Percentiles rank a stretch among this genome's conserved stretches.
These are phyloP conservation scores for Tuberolachnus salignus DNA, from an alignment of 2,888 invertebrate species.

Conservation along the genomic window DNA sequence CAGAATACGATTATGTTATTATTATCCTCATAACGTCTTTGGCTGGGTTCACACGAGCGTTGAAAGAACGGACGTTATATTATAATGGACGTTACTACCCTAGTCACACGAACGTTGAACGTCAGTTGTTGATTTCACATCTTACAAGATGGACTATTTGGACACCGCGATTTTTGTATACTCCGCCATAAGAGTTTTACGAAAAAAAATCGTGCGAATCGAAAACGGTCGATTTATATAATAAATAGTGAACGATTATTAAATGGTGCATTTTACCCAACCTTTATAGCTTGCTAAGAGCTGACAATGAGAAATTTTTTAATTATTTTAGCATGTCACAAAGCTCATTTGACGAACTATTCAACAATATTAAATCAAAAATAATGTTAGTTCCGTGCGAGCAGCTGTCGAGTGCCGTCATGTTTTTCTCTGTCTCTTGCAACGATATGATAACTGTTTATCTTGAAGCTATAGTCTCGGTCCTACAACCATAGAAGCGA, in stretches of 20 bases:
- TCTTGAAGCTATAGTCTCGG: neutral
- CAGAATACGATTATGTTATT: neutral
- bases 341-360: neutral
- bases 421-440: no score
- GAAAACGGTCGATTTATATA: neutral
- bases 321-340: slow-evolving; percentile 3
- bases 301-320: neutral
- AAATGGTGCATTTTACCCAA: slow-evolving; percentile 10
- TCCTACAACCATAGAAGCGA: neutral
- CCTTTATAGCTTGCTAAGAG: no score
- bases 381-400: no score
- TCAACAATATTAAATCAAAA: no score
- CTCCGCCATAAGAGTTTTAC: no score
- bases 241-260: slow-evolving; percentile 15
- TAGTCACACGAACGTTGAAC: no score
- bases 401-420: no score
- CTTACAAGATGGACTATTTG: no score
- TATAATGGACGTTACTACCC: slow-evolving; percentile 6
- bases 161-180: no score
- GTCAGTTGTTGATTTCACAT: no score
- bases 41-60: neutral
- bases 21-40: neutral
- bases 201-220: slow-evolving; percentile 6
- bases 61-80: slow-evolving; percentile 6
- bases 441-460: neutral